Evolutionary conservation across 92 coral and sea anemone genomes (phyloP), one percentile per base, ranked within the genome.

Genomic region (Plumapathes pennacea): DNA sequence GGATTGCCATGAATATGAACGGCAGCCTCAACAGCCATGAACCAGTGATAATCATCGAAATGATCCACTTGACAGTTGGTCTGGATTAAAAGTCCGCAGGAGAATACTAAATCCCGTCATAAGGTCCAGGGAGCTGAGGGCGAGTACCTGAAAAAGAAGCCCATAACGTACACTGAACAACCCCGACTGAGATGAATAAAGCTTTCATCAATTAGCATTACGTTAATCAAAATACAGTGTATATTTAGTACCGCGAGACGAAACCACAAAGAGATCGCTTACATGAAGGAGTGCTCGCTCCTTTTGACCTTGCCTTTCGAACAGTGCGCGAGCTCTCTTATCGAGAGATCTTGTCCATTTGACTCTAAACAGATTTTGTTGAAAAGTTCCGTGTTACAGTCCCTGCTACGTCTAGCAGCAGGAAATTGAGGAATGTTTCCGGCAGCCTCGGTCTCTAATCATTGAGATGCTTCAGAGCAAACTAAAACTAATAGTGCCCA

Each of bases 171-270:
- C n/a, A n/a, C n/a, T n/a, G n/a, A n/a, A n/a, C n/a, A n/a, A n/a
- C n/a, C 72, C 14, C 22, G 61, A 45, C 42, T 71, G 61, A 77
- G 74, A 69, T 65, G 90, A 82, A 82, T 88, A 76, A 82, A 78
- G 86, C 96, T 88, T 82, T 82, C 96, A 88, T 82, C 96, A 60
- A 75, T 77, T 88, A 72, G 78, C 96, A 85, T 88, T 72, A 78
- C 77, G 85, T 75, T 88, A 71, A 83, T 77, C 96, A 82, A 77
- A 76, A 82, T 75, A 78, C 80, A 71, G 96, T 70, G 74, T 86
- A 85, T 85, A 85, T 85, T 78, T 85, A 85, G 91, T 70, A 85
- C 59, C 74, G 69, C 58, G 54, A 66, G 52, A 49, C 63, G 51
- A 30, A 46, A 22, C 11, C 14, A 29, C 11, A 42, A 23, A 29